Base-by-base conservation (phyloP, 1,140 invertebrate genomes). In the Tetranychus cinnabarinus region DNA sequence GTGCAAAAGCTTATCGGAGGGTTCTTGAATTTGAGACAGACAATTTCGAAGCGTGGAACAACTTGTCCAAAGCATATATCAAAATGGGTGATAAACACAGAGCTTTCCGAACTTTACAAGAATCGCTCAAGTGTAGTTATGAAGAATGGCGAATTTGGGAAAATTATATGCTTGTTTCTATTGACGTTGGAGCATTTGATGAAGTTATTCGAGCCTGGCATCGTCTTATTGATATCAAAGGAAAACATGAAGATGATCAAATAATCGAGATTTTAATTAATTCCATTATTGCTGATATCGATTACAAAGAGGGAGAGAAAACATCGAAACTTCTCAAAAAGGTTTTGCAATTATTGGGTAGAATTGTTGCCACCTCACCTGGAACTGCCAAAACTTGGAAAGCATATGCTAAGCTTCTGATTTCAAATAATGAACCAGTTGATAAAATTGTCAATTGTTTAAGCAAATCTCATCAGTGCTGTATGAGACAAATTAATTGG, bases 401-500 rank as follows among this genome's bases (percentile, higher is more conserved):
- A 34, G 5, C 15, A 12, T 58, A 58, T 46, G 57, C 37, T n/a
- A 58, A 58, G 3, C 45, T 58, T 12, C 12, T 45, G 12, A 15
- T 45, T 23, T 46, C n/a, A 39, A 12, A 10, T 8, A 45, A 33
- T 98, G 6, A 99, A 76, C 2, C 98, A 90, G 77, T 98, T 93
- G 34, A 99, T 93, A 76, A 98, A 98, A 75, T 99, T 98, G 73
- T 99, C 95, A 70, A 99, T 98, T 39, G 93, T 93, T 75, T 99
- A 95, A 68, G 98, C 75, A 72, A 98, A 98, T 69, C 87, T 93
- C 48, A 99, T 33, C 57, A 46, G 4, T 12, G 37, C 10, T 46
- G 13, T 13, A 15, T 46, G 15, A 34, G 23, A 23, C 42, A 45
- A 46, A 5, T 12, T 45, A 45, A 58, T 12, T 58, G 57, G 57